These are phyloP conservation scores for Leptinotarsa texana DNA, from an alignment of 1,140 invertebrate species.

Conservation along the genomic window DNA sequence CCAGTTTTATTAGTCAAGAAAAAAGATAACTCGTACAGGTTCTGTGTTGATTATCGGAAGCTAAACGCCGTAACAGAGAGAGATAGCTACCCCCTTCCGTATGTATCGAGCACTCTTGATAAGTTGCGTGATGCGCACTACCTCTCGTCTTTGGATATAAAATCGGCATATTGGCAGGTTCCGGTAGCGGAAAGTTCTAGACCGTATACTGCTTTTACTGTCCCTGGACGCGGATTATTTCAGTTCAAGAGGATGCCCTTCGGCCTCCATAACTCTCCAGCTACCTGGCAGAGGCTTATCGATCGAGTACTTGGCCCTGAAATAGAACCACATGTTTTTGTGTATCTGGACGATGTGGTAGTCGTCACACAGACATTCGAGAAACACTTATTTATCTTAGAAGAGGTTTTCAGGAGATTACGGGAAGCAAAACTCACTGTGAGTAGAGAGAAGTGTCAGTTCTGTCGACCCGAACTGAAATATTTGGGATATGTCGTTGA, in stretches of 20 bases:
- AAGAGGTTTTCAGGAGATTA: too few relatives aligned
- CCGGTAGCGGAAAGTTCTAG: slow-evolving; percentile 37
- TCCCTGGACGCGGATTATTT: slow-evolving; percentile 51
- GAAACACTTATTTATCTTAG: too few relatives aligned
- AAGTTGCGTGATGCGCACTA: slow-evolving; percentile 45
- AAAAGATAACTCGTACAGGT: slow-evolving; percentile 24
- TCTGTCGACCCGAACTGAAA: too few relatives aligned
- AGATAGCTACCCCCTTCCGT: too few relatives aligned
- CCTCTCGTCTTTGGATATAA: slow-evolving; percentile 48
- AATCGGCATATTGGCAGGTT: slow-evolving; percentile 49
- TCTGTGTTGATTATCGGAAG: slow-evolving; percentile 34
- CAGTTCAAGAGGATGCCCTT: slow-evolving; percentile 36
- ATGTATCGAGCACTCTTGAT: slow-evolving; percentile 37
- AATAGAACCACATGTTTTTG: slow-evolving; percentile 38
- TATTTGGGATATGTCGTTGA: too few relatives aligned
- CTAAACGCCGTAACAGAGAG: slow-evolving; percentile 27
- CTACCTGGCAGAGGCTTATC: slow-evolving; percentile 37
- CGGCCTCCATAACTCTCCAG: background rate
- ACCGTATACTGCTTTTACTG: slow-evolving; percentile 48
- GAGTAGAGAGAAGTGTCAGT: too few relatives aligned
- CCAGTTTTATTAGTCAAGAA: slow-evolving; percentile 29
- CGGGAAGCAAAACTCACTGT: too few relatives aligned
- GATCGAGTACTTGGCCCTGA: slow-evolving; percentile 44
- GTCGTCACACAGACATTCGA: too few relatives aligned
- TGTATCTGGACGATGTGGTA: slow-evolving; percentile 52